phyloP scores from a whole-genome alignment of 1,140 invertebrate species.

The Varroa destructor region DNA sequence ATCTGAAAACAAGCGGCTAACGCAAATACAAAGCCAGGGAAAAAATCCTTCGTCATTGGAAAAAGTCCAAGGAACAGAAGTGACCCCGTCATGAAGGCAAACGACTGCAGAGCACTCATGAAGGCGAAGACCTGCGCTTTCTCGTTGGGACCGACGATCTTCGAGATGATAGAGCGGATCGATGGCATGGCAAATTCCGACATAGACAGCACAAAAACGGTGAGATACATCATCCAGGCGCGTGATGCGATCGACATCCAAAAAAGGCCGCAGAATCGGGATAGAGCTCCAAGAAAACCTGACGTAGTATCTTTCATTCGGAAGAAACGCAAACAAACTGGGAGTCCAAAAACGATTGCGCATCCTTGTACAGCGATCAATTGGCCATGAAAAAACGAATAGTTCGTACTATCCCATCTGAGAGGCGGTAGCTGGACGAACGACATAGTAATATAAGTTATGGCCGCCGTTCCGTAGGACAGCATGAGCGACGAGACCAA shows the following conservation, averaged over 20 bases:
- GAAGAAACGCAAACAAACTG: conserved; percentile 35
- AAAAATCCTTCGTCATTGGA: background rate
- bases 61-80: background rate
- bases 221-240: conserved; percentile 30
- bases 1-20: conserved; percentile 2
- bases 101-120: conserved; percentile 33
- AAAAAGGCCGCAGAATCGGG: conserved; percentile 38
- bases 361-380: conserved; percentile 41
- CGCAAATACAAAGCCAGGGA: conserved; percentile 3
- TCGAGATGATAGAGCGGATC: conserved; percentile 42
- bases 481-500: background rate
- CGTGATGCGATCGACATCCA: conserved; percentile 39
- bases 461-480: background rate
- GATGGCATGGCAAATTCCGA: conserved; percentile 43
- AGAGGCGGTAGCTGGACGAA: conserved; percentile 39
- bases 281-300: conserved; percentile 40
- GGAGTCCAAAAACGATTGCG: conserved; percentile 39
- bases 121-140: conserved; percentile 44
- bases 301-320: conserved; percentile 38
- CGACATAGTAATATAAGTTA: conserved; percentile 35
- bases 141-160: conserved; percentile 42
- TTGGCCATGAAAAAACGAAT: conserved; percentile 41
- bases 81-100: background rate
- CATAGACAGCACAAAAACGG: conserved; percentile 38
- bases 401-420: conserved; percentile 40